phyloP scores from a whole-genome alignment of 2,888 invertebrate species.

The Cartodere bifasciata region DNA sequence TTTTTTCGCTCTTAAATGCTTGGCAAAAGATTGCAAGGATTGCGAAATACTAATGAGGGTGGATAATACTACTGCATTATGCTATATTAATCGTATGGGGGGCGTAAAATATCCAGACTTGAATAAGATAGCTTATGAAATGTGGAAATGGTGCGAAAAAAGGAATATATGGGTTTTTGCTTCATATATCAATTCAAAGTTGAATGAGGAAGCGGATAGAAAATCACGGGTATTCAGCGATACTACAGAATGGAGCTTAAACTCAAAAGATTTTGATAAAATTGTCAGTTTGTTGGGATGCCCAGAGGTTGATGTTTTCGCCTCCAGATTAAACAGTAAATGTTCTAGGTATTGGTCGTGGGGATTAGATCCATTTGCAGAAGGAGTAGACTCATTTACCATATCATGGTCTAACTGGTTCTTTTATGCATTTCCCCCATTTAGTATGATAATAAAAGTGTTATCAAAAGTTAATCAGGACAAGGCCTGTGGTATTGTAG shows the following conservation, averaged over 20 bases:
- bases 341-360: constrained; percentile 20
- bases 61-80: too few species aligned
- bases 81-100: too few species aligned
- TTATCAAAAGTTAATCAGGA: constrained; percentile 23
- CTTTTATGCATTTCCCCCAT: constrained; percentile 22
- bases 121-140: too few species aligned
- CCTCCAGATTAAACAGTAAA: constrained; percentile 18
- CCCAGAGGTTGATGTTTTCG: constrained; percentile 20
- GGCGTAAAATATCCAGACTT: too few species aligned
- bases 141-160: too few species aligned
- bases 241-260: constrained; percentile 12
- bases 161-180: too few species aligned
- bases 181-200: too few species aligned
- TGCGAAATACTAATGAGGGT: too few species aligned
- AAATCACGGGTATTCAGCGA: too few species aligned
- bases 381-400: constrained; percentile 20
- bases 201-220: too few species aligned
- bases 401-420: constrained; percentile 16
- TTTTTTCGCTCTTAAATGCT: too few species aligned
- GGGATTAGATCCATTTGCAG: constrained; percentile 16
- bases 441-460: constrained; percentile 17
- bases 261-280: constrained; percentile 9
- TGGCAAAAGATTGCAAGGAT: too few species aligned
- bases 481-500: constrained; percentile 20
- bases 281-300: constrained; percentile 14